A percentile compares a stretch with the other conserved stretches of the same genome.
phyloP scores from a whole-genome alignment of 2,797 vertebrate species.

The Rhinogobio ventralis region DNA sequence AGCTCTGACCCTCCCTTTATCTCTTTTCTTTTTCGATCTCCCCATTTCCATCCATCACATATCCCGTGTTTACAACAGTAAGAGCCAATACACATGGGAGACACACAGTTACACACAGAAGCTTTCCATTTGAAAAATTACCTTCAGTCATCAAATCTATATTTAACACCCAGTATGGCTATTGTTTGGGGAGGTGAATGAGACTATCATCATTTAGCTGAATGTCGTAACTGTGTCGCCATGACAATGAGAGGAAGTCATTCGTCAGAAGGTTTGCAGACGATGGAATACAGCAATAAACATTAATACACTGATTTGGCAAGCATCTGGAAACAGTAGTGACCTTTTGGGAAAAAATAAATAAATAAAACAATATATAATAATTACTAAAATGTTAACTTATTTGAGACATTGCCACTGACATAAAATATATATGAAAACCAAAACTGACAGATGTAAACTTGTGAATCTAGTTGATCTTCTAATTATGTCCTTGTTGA shows the following conservation, averaged over 20 bases:
- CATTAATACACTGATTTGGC: constrained; percentile 35
- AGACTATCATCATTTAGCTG: constrained; percentile 73
- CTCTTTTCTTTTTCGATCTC: constrained; percentile 19
- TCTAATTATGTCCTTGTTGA: constrained; percentile 21
- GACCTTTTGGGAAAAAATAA: background rate
- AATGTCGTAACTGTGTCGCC: constrained; percentile 71
- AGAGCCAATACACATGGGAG: constrained; percentile 31
- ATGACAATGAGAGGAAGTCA: constrained; percentile 81
- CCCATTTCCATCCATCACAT: constrained; percentile 17
- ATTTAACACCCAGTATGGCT: constrained; percentile 68
- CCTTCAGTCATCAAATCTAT: constrained; percentile 77
- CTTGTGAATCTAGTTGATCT: constrained; percentile 8
- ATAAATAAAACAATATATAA: background rate
- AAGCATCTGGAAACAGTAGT: constrained; percentile 38
- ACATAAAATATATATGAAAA: background rate
- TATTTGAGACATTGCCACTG: background rate
- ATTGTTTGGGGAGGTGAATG: constrained; percentile 78
- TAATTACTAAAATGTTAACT: background rate
- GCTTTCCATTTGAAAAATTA: constrained; percentile 69
- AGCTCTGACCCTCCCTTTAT: constrained; percentile 48
- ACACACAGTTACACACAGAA: constrained; percentile 47
- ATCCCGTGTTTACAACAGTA: constrained; percentile 55
- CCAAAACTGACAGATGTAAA: background rate
- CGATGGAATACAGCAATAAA: constrained; percentile 49
- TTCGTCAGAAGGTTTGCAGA: constrained; percentile 74